Percentiles rank a stretch among this genome's conserved stretches.
Conservation (phyloP, 2,113 vertebrate genomes). For the Loxodonta africana region DNA sequence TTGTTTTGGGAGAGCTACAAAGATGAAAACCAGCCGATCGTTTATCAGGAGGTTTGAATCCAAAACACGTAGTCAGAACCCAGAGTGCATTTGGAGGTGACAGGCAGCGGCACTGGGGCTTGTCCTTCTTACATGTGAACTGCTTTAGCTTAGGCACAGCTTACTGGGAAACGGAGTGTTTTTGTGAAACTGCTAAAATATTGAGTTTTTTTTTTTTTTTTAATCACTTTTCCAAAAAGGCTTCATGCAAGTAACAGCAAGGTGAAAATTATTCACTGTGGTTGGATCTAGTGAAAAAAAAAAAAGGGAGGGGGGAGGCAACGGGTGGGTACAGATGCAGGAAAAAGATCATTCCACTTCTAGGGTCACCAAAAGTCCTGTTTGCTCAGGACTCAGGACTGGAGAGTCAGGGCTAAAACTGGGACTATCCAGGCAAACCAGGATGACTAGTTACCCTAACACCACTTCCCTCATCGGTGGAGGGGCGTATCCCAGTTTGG, state of each 20-base stretch:
- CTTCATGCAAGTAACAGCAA: not conserved
- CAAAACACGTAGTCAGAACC: constrained; percentile 34
- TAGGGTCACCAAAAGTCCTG: not conserved
- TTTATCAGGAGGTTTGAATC: constrained; percentile 30
- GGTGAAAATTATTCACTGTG: not conserved
- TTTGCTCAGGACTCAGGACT: not conserved
- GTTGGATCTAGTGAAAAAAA: not conserved
- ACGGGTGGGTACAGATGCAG: not conserved
- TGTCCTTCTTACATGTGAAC: not conserved
- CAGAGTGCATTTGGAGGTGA: constrained; percentile 28
- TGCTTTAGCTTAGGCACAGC: not conserved
- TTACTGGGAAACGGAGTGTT: not conserved
- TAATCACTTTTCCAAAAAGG: not conserved
- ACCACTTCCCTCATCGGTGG: rapidly evolving
- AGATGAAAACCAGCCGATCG: constrained; percentile 73
- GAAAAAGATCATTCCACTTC: not conserved
- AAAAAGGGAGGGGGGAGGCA: not conserved
- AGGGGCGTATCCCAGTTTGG: constrained; percentile 6
- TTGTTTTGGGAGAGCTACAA: constrained; percentile 78
- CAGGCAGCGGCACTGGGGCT: not conserved
- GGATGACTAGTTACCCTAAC: not conserved
- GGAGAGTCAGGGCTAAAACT: not conserved
- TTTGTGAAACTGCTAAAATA: not conserved
- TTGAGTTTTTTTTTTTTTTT: not conserved
- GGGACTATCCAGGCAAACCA: not conserved